Evolutionary conservation across 2,797 vertebrate genomes (phyloP), one percentile per base, ranked within the genome.

Genomic region (Hipposideros larvatus): DNA sequence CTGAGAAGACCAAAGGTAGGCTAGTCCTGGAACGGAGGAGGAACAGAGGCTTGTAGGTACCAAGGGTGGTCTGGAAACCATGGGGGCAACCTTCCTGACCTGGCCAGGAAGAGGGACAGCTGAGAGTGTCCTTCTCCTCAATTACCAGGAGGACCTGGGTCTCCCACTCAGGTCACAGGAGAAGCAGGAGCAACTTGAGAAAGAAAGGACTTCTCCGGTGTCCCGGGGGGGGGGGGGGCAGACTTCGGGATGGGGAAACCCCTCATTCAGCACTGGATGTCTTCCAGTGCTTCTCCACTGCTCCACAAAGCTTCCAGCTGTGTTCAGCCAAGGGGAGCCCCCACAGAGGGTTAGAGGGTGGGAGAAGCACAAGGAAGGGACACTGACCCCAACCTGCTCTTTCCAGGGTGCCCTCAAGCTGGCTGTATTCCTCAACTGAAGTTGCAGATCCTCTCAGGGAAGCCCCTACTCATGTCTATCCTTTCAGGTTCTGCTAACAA

Each of bases 161-260:
- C 26, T 46, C 41, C 41, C 5, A 11, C 14, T 5, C 11, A 10
- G 31, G n/a, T 18, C 24, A 4, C 46, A 28, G 28, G 57, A 31
- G 28, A 53, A 84, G 21, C 15, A 19, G 48, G 48, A 19, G 22
- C 28, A 53, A 28, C 14, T 2, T 18, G 46, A 19, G 48, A 31
- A 43, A 22, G 8, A 57, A 68, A 34, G 57, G 53, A n/a, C 48
- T 70, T 21, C 21, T 34, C 22, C 75, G 34, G 82, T 7, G 26
- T 7, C 34, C 26, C 59, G 24, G 0, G 48, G 34, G 61, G 7
- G 43, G 70, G 41, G 61, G 9, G 43, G 70, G 16, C 16, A 5
- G 37, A 13, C 0, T 9, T 34, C 0, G 2, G 4, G 71, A 19
- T 2, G 8, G 57, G 8, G 57, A 18, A 14, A 15, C 2, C 57